Evolutionary conservation across 1,140 invertebrate species (phyloP).

Genomic region (Halictus rubicundus): DNA sequence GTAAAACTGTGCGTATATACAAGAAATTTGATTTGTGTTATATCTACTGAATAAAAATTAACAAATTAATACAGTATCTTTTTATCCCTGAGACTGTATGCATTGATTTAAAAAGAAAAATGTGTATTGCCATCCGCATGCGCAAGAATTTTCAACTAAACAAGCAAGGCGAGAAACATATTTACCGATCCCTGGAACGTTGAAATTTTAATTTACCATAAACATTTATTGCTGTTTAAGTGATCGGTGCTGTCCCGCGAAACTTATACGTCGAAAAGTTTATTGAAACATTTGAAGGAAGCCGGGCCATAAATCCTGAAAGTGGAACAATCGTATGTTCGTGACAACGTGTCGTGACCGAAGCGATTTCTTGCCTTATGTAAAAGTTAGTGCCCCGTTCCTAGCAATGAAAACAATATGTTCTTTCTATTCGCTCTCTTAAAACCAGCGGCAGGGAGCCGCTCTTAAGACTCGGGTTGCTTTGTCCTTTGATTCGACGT

Average conservation of each 20-base stretch:
- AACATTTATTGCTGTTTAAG: neutral
- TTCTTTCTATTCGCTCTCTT: conserved; percentile 8
- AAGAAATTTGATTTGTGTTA: too few species aligned
- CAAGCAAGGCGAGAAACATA: too few species aligned
- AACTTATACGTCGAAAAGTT: neutral
- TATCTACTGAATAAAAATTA: too few species aligned
- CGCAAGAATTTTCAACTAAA: neutral
- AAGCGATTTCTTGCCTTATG: neutral
- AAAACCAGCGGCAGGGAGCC: neutral
- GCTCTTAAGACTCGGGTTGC: conserved; percentile 13
- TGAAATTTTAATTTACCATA: too few species aligned
- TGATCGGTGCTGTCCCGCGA: neutral
- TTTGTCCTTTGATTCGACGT: conserved; percentile 25
- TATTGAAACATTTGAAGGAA: neutral
- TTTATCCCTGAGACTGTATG: too few species aligned
- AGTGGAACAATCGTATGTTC: conserved; percentile 27
- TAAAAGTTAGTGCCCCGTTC: conserved; percentile 8
- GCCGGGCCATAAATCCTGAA: conserved; percentile 25
- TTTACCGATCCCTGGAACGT: too few species aligned
- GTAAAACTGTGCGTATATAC: too few species aligned
- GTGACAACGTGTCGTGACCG: conserved; percentile 35
- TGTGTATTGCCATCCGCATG: neutral
- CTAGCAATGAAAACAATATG: conserved; percentile 18
- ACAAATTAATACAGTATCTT: too few species aligned
- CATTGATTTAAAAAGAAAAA: neutral